Base-by-base conservation (phyloP, 1,140 invertebrate species). In the Ruditapes philippinarum region DNA sequence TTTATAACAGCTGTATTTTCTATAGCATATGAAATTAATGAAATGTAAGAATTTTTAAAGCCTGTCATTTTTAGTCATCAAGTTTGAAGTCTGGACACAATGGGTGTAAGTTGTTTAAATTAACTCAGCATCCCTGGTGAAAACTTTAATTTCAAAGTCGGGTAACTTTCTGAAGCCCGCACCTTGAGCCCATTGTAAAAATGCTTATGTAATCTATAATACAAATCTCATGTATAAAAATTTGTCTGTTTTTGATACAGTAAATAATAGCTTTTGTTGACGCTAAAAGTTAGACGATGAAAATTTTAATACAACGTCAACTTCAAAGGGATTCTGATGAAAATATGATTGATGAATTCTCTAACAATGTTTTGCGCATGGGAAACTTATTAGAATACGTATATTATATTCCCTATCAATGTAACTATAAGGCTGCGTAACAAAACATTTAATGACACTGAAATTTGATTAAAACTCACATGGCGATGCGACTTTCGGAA, bases 201-300 rank as follows among this genome's bases (percentile, higher is more conserved):
- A 36, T 54, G 51, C 84, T 86, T 86, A 86, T 78, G 84, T 40
- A 86, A 86, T 86, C 84, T 86, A 86, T 76, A 86, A 86, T 86
- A 70, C 73, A 86, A 86, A 78, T 73, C 78, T 25, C 28, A 22
- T 76, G 25, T 3, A 73, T 70, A 84, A 84, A 84, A 84, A 54
- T 40, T 86, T 31, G n/a, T 74, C 70, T 51, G 40, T 70, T 76
- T 74, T 86, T 76, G 38, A 86, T 62, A 74, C 73, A 36, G 25
- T 38, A 62, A 86, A 86, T 86, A 86, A 86, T 57, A 78, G 84
- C 84, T 62, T 60, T 86, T 86, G 84, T 86, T 78, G 38, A 4
- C 25, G 36, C 31, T 42, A 22, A 45, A 78, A 36, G 25, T 84
- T 40, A 38, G 14, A 38, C 78, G 74, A 86, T 74, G 79, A 28